Base-by-base conservation (phyloP, 92 coral and sea anemone species). In the Nematostella vectensis region DNA sequence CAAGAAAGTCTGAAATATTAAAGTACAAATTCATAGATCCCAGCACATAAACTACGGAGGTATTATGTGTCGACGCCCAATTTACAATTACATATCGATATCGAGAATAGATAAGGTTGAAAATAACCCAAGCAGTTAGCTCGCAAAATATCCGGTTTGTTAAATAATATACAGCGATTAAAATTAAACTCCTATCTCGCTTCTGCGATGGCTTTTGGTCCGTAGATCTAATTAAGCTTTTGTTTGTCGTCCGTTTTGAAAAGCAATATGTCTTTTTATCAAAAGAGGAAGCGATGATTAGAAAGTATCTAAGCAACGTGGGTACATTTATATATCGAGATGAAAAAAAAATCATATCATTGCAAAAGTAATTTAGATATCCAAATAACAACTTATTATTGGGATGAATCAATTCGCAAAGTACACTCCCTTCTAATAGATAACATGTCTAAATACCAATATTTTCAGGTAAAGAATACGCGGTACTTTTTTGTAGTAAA, bases 281-380 rank as follows among this genome's bases (percentile, higher is more conserved):
- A 59, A 58, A 25, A 42, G 23, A 45, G 52, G 52, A 13, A 15
- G 62, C 72, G 72, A 43, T 55, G 57, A 66, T 66, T 66, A 66
- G 55, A 66, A 55, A 53, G 72, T 66, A 66, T 66, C 72, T 50
- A 20, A 39, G 48, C 72, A 53, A 40, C 24, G 55, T 66, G 54
- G 72, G 43, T 48, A 66, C 72, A 54, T 66, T 62, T 66, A 54
- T 66, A 66, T 66, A 47, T 40, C 18, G 31, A 66, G 72, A 66
- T 66, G 44, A 44, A 29, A 25, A 64, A 57, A 52, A 48, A 42
- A n/a, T 12, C 53, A 52, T 64, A 51, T 8, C 65, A 36, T 36
- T 3, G 70, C 53, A 28, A 6, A n/a, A 17, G 44, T 65, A 24
- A 65, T 51, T 50, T 59, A 54, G 28, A 42, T 28, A 31, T 36